Base-by-base conservation (phyloP, 2,797 vertebrate species). In the Numenius phaeopus region DNA sequence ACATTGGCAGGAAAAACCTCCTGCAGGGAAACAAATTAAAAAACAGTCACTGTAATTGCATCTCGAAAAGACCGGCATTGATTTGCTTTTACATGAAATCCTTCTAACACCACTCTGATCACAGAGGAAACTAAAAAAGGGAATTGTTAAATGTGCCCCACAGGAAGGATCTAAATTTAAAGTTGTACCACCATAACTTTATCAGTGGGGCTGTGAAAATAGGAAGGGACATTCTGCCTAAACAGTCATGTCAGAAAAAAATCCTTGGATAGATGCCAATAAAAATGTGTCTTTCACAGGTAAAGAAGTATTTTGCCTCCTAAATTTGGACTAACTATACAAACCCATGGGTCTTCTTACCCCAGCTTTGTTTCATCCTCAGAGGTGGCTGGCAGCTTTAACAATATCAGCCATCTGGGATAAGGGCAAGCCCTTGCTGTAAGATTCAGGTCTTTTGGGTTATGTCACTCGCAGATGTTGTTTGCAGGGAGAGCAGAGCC, bases 341-440 rank as follows among this genome's bases (percentile, higher is more conserved):
- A 2, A 2, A 18, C 2, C 6, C 4, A 1, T 15, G 30, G 11
- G 2, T 1, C 16, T 69, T 79, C 69, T 80, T 26, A 49, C 3
- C 8, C 8, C 27, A 69, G 20, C 9, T 47, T 7, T 46, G 1
- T 66, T 87, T 82, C 47, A 17, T 37, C 52, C 6, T 14, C 30
- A 3, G 0, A 76, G 10, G 7, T 13, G 3, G 2, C 23, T 55
- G 30, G 14, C 7, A 81, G 8, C 10, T 64, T 52, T 54, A 75
- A n/a, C 15, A 39, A 3, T 39, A 55, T 12, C n/a, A 64, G 8
- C 15, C 52, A 12, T 5, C 54, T 50, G 47, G 30, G n/a, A 10
- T 54, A 57, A 52, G 13, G 26, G 11, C 14, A 57, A 70, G 22
- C 78, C 47, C 37, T 84, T 47, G 23, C 24, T 57, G 15, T 29